phyloP scores from a whole-genome alignment of 1,140 invertebrate species.

The Pectinophora gossypiella region DNA sequence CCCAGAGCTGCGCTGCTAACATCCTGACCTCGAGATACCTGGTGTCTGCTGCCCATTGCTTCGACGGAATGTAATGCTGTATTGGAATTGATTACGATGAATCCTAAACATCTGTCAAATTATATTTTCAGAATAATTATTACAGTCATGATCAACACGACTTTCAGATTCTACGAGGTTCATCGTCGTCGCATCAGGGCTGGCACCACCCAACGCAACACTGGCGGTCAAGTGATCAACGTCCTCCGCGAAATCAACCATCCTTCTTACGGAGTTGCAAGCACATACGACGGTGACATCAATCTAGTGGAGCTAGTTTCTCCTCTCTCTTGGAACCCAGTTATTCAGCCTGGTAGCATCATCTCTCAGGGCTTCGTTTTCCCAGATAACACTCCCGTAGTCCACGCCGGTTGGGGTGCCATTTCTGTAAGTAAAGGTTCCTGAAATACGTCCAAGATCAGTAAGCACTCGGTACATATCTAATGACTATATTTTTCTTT shows the following conservation, averaged over 20 bases:
- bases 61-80: slow-evolving; percentile 28
- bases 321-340: slow-evolving; percentile 24
- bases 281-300: slow-evolving; percentile 38
- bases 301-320: slow-evolving; percentile 24
- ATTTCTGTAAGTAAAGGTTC: slow-evolving; percentile 22
- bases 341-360: slow-evolving; percentile 30
- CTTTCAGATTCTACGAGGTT: slow-evolving; percentile 22
- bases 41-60: slow-evolving; percentile 46
- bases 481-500: slow-evolving; percentile 4
- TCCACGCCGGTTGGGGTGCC: slow-evolving; percentile 44
- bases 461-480: no score
- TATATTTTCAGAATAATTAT: no score
- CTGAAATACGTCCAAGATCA: no score
- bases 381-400: slow-evolving; percentile 33
- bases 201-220: slow-evolving; percentile 33
- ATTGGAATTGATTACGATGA: no score
- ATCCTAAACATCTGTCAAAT: no score
- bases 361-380: slow-evolving; percentile 14
- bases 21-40: slow-evolving; percentile 31
- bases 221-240: slow-evolving; percentile 29
- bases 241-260: slow-evolving; percentile 27
- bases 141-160: no score
- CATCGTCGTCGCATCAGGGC: slow-evolving; percentile 36
- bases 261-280: slow-evolving; percentile 25
- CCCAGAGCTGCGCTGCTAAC: slow-evolving; percentile 37